Percentiles rank a stretch among this genome's conserved stretches.
Evolutionary conservation across 2,113 vertebrate genomes (phyloP).

Genomic region (Esox niger): DNA sequence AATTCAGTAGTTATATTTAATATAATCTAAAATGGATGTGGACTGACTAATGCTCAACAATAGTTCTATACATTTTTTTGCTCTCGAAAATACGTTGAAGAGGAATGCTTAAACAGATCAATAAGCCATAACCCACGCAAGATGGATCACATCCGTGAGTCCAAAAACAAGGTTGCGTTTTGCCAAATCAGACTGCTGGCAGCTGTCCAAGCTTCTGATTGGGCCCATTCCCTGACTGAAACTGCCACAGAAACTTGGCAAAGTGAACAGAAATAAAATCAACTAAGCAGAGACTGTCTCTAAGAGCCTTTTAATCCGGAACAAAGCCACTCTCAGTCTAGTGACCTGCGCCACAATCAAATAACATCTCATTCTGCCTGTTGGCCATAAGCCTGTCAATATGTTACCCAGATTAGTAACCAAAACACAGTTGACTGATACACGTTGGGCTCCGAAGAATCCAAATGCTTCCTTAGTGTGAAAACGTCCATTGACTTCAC

Average conservation of each 20-base stretch:
- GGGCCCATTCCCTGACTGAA: constrained; percentile 20
- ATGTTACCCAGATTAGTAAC: constrained; percentile 21
- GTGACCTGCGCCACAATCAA: constrained; percentile 16
- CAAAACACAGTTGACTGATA: constrained; percentile 14
- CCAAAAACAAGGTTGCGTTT: constrained; percentile 11
- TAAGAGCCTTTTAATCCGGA: constrained; percentile 29
- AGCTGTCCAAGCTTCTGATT: constrained; percentile 41
- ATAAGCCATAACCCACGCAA: too few species aligned
- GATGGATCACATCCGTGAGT: too few species aligned
- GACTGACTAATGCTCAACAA: too few species aligned
- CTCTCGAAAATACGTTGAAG: too few species aligned
- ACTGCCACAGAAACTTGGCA: constrained; percentile 33
- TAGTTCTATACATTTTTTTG: too few species aligned
- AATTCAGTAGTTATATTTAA: neutral
- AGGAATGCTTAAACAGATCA: too few species aligned
- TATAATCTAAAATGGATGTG: too few species aligned
- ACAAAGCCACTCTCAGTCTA: constrained; percentile 31
- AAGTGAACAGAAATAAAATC: neutral
- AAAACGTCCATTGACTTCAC: neutral
- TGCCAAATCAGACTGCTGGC: constrained; percentile 18
- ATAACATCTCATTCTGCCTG: constrained; percentile 3
- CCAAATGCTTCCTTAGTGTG: neutral
- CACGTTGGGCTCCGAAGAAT: neutral
- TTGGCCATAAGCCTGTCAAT: neutral
- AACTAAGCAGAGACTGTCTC: constrained; percentile 41